Base-by-base conservation (phyloP, 2,888 invertebrate genomes). In the Rotaria macrura region DNA sequence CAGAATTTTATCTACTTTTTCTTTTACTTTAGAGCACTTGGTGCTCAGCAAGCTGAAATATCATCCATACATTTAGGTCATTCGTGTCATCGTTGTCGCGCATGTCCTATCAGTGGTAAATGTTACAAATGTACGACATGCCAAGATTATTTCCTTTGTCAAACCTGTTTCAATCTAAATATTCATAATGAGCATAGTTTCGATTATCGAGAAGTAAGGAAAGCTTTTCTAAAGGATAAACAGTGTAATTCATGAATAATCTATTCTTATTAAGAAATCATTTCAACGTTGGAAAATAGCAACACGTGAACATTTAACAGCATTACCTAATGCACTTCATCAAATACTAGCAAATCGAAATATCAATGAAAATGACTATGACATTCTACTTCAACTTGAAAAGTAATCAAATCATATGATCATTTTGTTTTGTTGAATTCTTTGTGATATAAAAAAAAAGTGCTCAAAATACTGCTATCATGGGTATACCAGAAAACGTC, bases 91-190 rank as follows among this genome's bases (percentile, higher is more conserved):
- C 88, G 89, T 38, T 91, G 91, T 86, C 88, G 88, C 43, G 83
- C 87, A 12, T 88, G 88, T 9, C 91, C 91, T 0, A 90, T 91
- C 34, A 88, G 88, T 74, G 91, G 90, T 9, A 91, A 90, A 88
- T 86, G 84, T 87, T 88, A 79, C 88, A 91, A 90, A 87, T 91
- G 91, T 87, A 88, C 88, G 40, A 87, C 87, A 9, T 91, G 91
- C 88, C 87, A 88, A 34, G 89, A 89, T 47, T 90, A 88, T 86
- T 87, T 89, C 87, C 88, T 90, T 49, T 91, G 91, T 87, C 90
- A 90, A 87, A 87, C 88, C 25, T 91, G 91, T 87, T 91, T 90
- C 87, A 91, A 90, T 87, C 89, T 89, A 23, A 89, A 89, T 3
- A 88, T 89, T 55, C 91, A 91, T 87, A 89, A 88, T 17, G 88